phyloP scores from a whole-genome alignment of 2,797 vertebrate species.

The Leptatherina wallacei region DNA sequence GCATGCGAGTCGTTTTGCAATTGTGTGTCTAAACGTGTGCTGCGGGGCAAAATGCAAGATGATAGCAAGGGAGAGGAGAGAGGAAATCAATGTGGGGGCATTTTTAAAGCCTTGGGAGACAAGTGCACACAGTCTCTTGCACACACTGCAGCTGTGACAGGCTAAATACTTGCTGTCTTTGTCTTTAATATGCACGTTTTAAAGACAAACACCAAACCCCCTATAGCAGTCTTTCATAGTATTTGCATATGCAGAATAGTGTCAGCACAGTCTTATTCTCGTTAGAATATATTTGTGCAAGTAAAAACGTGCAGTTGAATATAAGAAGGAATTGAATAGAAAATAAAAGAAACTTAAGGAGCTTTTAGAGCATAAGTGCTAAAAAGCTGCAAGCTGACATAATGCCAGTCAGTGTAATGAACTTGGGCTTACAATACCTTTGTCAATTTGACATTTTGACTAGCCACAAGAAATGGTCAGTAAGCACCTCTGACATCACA shows the following conservation, averaged over 20 bases:
- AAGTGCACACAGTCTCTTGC: conserved; percentile 1
- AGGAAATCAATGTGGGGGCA: conserved; percentile 73
- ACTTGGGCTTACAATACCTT: conserved; percentile 34
- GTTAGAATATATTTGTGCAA: background rate
- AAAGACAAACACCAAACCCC: conserved; percentile 39
- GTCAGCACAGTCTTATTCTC: conserved; percentile 22
- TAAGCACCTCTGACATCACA: conserved; percentile 43
- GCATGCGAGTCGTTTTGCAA: conserved; percentile 28
- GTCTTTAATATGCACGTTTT: conserved; percentile 36
- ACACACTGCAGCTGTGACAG: conserved; percentile 41
- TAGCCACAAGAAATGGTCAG: conserved; percentile 40
- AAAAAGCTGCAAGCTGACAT: conserved; percentile 19
- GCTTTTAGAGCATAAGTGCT: conserved; percentile 26
- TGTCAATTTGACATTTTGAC: conserved; percentile 37
- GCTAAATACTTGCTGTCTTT: conserved; percentile 51
- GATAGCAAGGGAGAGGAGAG: conserved; percentile 65
- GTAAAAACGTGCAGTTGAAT: conserved; percentile 11
- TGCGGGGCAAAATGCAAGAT: conserved; percentile 73
- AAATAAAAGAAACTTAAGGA: conserved; percentile 19
- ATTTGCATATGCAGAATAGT: conserved; percentile 27
- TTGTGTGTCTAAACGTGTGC: conserved; percentile 66
- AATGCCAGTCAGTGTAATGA: conserved; percentile 24
- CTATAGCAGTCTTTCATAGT: conserved; percentile 26
- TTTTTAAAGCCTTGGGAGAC: conserved; percentile 57
- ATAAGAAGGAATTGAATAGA: conserved; percentile 5